Evolutionary conservation across 2,888 invertebrate genomes (phyloP).

Genomic region (Mythimna albipuncta): DNA sequence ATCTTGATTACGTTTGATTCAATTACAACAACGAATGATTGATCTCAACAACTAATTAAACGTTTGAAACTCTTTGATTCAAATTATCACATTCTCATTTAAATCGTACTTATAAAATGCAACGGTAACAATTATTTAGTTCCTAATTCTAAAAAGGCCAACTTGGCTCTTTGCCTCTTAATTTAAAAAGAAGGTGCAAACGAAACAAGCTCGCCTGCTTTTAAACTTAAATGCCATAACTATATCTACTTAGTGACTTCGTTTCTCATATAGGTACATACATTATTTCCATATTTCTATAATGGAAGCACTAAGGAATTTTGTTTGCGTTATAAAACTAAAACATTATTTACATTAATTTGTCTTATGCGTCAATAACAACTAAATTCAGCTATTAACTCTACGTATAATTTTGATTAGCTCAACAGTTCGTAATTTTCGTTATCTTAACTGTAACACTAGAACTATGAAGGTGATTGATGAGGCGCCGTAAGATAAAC

Average conservation of each 20-base stretch:
- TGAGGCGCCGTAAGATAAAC: slow-evolving; percentile 42
- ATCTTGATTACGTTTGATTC: slow-evolving; percentile 22
- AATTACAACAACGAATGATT: slow-evolving; percentile 31
- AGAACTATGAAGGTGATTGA: slow-evolving; percentile 56
- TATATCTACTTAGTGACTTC: slow-evolving; percentile 59
- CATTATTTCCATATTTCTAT: slow-evolving; percentile 69
- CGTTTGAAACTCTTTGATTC: slow-evolving; percentile 55
- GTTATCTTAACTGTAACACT: slow-evolving; percentile 52
- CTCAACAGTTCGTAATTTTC: slow-evolving; percentile 60
- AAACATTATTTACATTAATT: slow-evolving; percentile 64
- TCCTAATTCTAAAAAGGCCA: slow-evolving; percentile 37
- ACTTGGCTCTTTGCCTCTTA: slow-evolving; percentile 46
- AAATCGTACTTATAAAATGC: slow-evolving; percentile 51
- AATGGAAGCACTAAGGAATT: slow-evolving; percentile 85
- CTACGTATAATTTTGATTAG: slow-evolving; percentile 61
- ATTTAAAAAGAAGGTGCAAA: slow-evolving; percentile 40
- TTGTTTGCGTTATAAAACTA: slow-evolving; percentile 76
- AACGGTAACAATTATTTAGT: slow-evolving; percentile 53
- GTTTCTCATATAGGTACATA: slow-evolving; percentile 51
- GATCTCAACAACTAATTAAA: slow-evolving; percentile 44
- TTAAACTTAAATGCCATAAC: slow-evolving; percentile 45
- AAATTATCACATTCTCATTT: slow-evolving; percentile 54
- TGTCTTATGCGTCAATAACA: slow-evolving; percentile 61
- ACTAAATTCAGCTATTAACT: slow-evolving; percentile 63
- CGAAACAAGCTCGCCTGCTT: slow-evolving; percentile 38